Base-by-base conservation (phyloP, 2,113 vertebrate genomes). In the Crypturellus undulatus region DNA sequence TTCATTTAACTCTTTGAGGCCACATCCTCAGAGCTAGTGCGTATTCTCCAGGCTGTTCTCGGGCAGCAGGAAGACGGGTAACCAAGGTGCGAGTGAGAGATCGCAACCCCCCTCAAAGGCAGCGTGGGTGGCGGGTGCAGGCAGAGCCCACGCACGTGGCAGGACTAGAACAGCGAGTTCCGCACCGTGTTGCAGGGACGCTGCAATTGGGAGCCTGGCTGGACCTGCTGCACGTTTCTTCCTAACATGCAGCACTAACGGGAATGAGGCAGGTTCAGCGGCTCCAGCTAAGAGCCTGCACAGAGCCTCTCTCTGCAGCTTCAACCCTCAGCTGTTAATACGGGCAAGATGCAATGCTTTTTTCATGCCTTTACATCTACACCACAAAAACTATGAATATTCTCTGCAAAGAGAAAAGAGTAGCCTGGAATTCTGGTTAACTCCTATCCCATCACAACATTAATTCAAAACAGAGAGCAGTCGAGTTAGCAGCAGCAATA, bases 51-150 rank as follows among this genome's bases (percentile, higher is more conserved):
- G 12, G 30, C 22, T 62, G 43, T 18, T n/a, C 0, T 0, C 24
- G 62, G 56, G 58, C 26, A 81, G 21, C 15, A 54, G 9, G 30
- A 79, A 58, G 34, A 47, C 21, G 60, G 58, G 14, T 38, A 59
- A n/a, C 51, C 67, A 58, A 24, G 0, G 0, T 26, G n/a, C 10
- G 72, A 72, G 40, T 36, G 72, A 32, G 21, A 78, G 45, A 24
- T 30, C 52, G 81, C 21, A 60, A 34, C 32, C 26, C 36, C 26
- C 28, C 18, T 34, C 13, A 78, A 72, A 63, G 15, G 12, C 43
- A 77, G 62, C 24, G 32, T 59, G 54, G 69, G 34, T 60, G 65
- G 25, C 58, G 65, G 65, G 58, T 43, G 63, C 10, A 10, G 56
- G 59, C 89, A 94, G 85, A 91, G 60, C 22, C 45, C 67, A 19